Base-by-base conservation (phyloP, 2,888 invertebrate genomes). In the Apotomis capreana region DNA sequence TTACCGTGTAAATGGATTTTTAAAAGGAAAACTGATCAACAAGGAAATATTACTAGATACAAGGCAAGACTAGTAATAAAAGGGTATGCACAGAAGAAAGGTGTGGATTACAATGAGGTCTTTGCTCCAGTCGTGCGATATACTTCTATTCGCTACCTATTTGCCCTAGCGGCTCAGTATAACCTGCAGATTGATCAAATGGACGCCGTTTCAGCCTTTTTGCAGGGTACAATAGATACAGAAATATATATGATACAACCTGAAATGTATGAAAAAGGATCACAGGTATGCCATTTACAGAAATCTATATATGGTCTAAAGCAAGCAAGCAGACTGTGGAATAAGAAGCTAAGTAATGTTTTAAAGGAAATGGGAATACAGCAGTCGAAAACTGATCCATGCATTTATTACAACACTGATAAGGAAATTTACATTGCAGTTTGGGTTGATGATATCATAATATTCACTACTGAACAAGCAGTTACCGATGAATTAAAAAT, bases 271-370 rank as follows among this genome's bases (percentile, higher is more conserved):
- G 10, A 55, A 44, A 69, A 71, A 49, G 73, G 73, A n/a, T 57
- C 68, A 5, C 26, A 37, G 13, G 12, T 74, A 4, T 76, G 73
- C 40, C 60, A 67, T 10, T 26, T 75, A 37, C 72, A 75, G n/a
- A 62, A 68, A 69, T 74, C 73, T 13, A 49, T 76, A 51, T 76
- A 76, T 26, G 74, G 76, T 0, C 74, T 79, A 0, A 78, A 79
- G 54, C 79, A 79, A 13, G 78, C 78, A 8, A 78, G 77, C 69
- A 37, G 78, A 4, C 74, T 72, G 26, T 80, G 77, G 78, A 79
- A 78, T 46, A 4, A 59, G 5, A 77, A 78, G 67, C 46, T 78
- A 8, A 74, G 76, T 12, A 54, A n/a, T 71, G 36, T 69, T 15
- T 58, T 74, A 70, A 51, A 46, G 9, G 60, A 69, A 37, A 69